These are phyloP conservation scores for Propithecus perrieri DNA, from an alignment of 2,797 vertebrate genomes.

Conservation along the genomic window DNA sequence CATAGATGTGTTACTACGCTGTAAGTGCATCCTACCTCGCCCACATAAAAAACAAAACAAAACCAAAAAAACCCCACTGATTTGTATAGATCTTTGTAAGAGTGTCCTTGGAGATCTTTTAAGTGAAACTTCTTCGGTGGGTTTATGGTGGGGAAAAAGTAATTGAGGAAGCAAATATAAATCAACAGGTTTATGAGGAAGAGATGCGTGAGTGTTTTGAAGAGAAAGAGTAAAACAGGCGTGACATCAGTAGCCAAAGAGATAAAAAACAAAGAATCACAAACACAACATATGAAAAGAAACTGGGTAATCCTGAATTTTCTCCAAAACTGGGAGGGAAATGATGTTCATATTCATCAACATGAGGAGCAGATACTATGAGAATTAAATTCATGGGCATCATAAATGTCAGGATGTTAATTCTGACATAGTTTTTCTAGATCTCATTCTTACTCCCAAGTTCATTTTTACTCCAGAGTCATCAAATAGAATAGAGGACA, in stretches of 20 bases:
- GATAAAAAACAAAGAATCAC: background rate
- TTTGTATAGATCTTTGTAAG: background rate
- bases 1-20: background rate
- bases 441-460: background rate
- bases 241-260: background rate
- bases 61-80: too few species aligned
- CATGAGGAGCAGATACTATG: rapidly evolving
- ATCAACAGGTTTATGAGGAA: background rate
- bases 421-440: background rate
- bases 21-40: too few species aligned
- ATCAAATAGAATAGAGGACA: background rate
- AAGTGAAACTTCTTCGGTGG: too few species aligned
- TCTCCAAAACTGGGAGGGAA: background rate
- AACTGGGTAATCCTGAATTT: background rate
- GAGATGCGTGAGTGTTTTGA: background rate
- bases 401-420: too few species aligned
- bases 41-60: background rate
- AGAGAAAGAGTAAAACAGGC: background rate
- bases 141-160: background rate
- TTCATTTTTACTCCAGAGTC: background rate
- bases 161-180: background rate
- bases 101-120: background rate
- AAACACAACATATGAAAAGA: background rate
- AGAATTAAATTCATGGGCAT: background rate
- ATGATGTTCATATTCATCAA: background rate